These are phyloP conservation scores for Cyprinus carpio DNA, from an alignment of 2,113 vertebrate genomes.

Conservation along the genomic window DNA sequence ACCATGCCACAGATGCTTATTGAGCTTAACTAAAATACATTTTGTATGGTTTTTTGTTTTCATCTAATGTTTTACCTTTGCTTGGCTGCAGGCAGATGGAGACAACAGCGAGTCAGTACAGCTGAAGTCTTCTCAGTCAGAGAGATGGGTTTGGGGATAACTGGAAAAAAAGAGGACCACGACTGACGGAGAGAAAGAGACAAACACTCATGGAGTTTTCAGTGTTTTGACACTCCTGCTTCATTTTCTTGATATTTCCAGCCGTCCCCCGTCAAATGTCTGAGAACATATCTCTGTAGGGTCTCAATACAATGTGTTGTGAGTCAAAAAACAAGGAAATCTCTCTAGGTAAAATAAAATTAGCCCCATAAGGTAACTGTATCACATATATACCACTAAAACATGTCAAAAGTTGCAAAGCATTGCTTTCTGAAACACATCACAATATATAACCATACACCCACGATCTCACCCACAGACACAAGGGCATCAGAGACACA, in stretches of 20 bases:
- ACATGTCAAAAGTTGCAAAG: neutral
- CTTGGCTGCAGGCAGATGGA: conserved; percentile 42
- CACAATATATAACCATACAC: neutral
- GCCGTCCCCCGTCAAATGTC: neutral
- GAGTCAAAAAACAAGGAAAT: neutral
- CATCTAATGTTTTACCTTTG: neutral
- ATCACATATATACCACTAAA: neutral
- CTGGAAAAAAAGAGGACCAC: neutral
- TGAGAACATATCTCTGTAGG: conserved; percentile 3
- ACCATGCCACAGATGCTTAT: neutral
- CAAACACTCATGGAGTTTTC: conserved; percentile 21
- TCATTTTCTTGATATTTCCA: conserved; percentile 9
- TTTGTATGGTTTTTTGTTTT: neutral
- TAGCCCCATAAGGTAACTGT: neutral
- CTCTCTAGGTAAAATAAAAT: neutral
- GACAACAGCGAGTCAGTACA: conserved; percentile 54
- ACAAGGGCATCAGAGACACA: neutral
- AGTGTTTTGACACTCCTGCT: neutral
- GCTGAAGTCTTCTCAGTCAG: conserved; percentile 55
- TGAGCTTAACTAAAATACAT: neutral
- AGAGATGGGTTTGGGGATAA: conserved; percentile 57
- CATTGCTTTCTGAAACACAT: neutral
- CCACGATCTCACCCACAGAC: neutral
- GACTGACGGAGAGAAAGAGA: conserved; percentile 6
- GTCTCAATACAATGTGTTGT: neutral